Percentiles rank a stretch among this genome's conserved stretches.
These are phyloP conservation scores for Columba guinea DNA, from an alignment of 2,797 vertebrate species.

Conservation along the genomic window DNA sequence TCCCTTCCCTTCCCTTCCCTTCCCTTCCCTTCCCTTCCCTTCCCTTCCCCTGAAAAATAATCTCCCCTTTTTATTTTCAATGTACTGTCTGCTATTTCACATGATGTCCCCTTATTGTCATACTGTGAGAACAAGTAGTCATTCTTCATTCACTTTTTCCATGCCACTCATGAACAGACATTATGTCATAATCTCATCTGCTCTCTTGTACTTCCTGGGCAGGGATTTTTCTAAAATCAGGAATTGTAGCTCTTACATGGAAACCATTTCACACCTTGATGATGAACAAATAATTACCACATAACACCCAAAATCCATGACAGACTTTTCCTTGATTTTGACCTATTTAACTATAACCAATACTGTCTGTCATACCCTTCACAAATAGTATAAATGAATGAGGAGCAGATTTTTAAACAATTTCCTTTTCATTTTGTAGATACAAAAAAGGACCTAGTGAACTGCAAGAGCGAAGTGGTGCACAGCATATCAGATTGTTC, in stretches of 20 bases:
- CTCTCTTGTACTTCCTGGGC: background rate
- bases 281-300: background rate
- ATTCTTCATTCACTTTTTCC: background rate
- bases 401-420: background rate
- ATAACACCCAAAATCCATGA: background rate
- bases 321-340: background rate
- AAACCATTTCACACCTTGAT: background rate
- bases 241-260: rapidly evolving
- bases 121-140: background rate
- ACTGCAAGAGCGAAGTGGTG: background rate
- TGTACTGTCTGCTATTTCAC: background rate
- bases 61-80: background rate
- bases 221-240: background rate
- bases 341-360: background rate
- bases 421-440: background rate
- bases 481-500: background rate
- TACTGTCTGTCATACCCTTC: background rate
- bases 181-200: background rate
- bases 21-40: background rate
- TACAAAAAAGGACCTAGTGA: background rate
- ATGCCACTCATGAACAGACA: background rate
- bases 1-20: too few relatives aligned
- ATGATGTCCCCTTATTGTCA: background rate
- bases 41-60: background rate
- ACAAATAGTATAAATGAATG: background rate